Evolutionary conservation across 2,888 invertebrate species (phyloP), one percentile per base, ranked within the genome.

Genomic region (Drepana falcataria): DNA sequence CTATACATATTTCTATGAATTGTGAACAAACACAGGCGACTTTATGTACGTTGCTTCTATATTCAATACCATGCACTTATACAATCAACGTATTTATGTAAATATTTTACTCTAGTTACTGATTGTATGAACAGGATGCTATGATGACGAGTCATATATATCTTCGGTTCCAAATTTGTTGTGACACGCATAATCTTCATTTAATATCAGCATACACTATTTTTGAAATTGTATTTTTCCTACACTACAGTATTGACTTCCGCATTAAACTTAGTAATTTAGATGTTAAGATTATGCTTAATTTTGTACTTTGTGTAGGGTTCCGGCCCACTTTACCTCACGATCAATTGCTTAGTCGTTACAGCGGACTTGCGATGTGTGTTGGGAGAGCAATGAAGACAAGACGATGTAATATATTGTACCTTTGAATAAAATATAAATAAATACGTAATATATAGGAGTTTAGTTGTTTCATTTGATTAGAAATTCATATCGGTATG

Each of bases 401-500:
- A 78, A 77, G 85, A 87, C 85, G 88, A 81, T 90, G 90, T 90
- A 90, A 89, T 88, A 90, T 90, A 90, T 90, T 91, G 90, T 90
- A 90, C 87, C 90, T 90, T 90, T 88, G 81, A 88, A 85, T 84
- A 79, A 73, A 83, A 83, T 89, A 90, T 89, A 87, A 89, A 90
- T 88, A 89, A 89, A 90, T 88, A 90, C 87, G 85, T 90, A 89
- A 89, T 90, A 90, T 89, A 91, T 91, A 88, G 85, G 85, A 73
- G 48, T 55, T 49, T 48, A 3, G 52, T 73, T 62, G 77, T 85
- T 84, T 83, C 62, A 77, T 81, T 83, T 68, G 21, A 47, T 21
- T 21, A 21, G 21, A 21, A 21, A 21, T 21, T 21, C 21, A 21
- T 21, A 21, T 21, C 21, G 21, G 21, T 21, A 21, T 21, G 21